Evolutionary conservation across 2,113 vertebrate genomes (phyloP).

Genomic region (Menidia beryllina): DNA sequence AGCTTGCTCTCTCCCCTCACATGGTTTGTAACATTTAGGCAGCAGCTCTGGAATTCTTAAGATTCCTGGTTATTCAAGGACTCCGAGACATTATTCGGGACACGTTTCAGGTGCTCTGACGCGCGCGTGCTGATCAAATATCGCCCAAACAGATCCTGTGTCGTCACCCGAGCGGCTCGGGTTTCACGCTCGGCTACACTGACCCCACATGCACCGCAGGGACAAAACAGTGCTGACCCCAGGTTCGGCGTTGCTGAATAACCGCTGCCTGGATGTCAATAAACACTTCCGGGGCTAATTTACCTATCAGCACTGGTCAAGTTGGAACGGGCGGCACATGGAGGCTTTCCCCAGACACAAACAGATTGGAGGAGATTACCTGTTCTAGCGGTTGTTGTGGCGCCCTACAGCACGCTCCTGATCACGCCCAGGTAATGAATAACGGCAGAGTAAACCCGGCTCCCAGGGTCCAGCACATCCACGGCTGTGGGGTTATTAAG

Average conservation of each 20-base stretch:
- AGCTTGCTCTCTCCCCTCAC: constrained; percentile 24
- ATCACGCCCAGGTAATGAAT: constrained; percentile 72
- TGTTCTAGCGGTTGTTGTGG: constrained; percentile 55
- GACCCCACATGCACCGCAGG: neutral
- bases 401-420: constrained; percentile 15
- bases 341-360: constrained; percentile 25
- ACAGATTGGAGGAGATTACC: constrained; percentile 61
- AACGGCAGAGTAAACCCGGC: constrained; percentile 58
- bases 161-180: constrained; percentile 2
- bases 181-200: constrained; percentile 1
- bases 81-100: constrained; percentile 13
- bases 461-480: constrained; percentile 2
- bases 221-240: neutral
- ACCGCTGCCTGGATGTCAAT: neutral
- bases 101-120: constrained; percentile 53
- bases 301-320: constrained; percentile 4
- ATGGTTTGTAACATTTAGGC: constrained; percentile 24
- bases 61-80: constrained; percentile 34
- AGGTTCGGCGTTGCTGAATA: neutral
- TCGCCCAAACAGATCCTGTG: constrained; percentile 14
- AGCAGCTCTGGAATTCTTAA: constrained; percentile 37
- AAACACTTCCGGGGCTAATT: neutral
- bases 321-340: constrained; percentile 40
- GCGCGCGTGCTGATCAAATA: constrained; percentile 30
- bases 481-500: constrained; percentile 31